These are phyloP conservation scores for Galagoides demidoff DNA, from an alignment of 2,797 vertebrate genomes.

Conservation along the genomic window DNA sequence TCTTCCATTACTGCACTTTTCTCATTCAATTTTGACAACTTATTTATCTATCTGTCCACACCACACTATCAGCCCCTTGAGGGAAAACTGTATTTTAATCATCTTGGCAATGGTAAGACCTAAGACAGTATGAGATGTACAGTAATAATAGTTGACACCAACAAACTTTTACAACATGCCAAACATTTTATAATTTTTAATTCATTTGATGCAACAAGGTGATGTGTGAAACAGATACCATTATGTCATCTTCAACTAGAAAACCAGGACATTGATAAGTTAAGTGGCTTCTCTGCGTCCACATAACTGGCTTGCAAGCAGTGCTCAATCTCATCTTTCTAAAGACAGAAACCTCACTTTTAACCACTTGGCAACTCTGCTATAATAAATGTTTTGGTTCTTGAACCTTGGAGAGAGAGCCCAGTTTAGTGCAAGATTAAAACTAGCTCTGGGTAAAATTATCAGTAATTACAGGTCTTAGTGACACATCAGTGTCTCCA, in stretches of 20 bases:
- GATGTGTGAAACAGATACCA: background rate
- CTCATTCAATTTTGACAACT: background rate
- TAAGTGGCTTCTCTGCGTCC: background rate
- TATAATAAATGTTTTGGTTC: slow-evolving; percentile 1
- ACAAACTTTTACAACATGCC: background rate
- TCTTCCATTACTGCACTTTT: background rate
- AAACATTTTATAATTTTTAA: background rate
- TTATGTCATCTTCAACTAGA: background rate
- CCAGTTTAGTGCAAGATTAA: background rate
- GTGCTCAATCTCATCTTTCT: background rate
- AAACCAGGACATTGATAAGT: background rate
- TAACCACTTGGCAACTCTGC: background rate
- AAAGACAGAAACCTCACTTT: background rate
- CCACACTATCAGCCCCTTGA: background rate
- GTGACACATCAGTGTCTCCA: background rate
- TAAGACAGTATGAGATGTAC: background rate
- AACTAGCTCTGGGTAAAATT: background rate
- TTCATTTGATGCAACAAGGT: background rate
- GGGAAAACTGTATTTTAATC: background rate
- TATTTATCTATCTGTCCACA: background rate
- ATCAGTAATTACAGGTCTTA: background rate
- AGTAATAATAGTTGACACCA: background rate
- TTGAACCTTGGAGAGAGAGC: background rate
- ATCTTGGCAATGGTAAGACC: background rate
- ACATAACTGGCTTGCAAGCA: background rate